Base-by-base conservation (phyloP, 2,888 invertebrate species). In the Ectemnius continuus region DNA sequence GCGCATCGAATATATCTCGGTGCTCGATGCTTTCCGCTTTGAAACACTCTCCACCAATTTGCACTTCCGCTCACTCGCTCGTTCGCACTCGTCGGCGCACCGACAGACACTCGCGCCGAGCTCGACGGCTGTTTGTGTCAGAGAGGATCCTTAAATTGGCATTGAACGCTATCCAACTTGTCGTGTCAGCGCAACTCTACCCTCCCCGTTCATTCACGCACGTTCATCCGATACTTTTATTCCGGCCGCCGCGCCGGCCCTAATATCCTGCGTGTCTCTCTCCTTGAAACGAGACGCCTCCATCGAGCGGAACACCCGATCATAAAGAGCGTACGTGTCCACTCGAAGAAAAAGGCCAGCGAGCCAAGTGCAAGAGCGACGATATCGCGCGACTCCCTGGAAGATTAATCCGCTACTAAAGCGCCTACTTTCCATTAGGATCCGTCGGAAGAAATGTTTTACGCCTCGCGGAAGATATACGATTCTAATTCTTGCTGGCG, bases 1-100 rank as follows among this genome's bases (percentile, higher is more conserved):
- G 80, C 75, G 77, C 78, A 81, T 84, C 81, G 75, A 82, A 85
- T 85, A 86, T 84, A 69, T 75, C 67, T 77, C 72, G 66, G 26
- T 62, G 36, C 36, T 36, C 70, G 71, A 72, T 18, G 45, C 63
- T 64, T 67, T 36, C 36, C 36, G 36, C 36, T 36, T 36, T 36
- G 36, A 36, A 36, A 36, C 36, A 36, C 36, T 36, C 68, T 57
- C 64, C 68, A 28, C 68, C 64, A 68, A 73, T 73, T 61, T 61
- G 58, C 65, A 69, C 68, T 69, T 73, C 73, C 73, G 73, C 65
- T 47, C 58, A 28, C 46, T 13, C 4, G 36, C 46, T 13, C 36
- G 36, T 11, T 36, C 36, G 8, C 36, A 11, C 8, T 36, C 36
- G 36, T 36, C 36, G 5, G 8, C 36, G 6, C 36, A 36, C 28